Evolutionary conservation across 2,113 vertebrate species (phyloP).

Genomic region (Mirounga angustirostris): DNA sequence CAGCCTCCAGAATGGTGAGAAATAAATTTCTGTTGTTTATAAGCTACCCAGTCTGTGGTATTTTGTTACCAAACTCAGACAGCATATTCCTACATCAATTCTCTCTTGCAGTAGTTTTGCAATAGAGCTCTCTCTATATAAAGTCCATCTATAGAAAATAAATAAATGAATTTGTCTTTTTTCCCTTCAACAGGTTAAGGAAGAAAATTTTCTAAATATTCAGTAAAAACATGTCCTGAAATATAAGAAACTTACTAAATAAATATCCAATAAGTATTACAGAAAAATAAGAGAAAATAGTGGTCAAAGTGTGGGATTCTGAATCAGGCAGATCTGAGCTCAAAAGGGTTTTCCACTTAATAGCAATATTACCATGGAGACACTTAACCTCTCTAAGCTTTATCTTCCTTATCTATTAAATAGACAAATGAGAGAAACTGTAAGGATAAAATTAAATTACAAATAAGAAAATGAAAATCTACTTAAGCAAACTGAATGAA

Average conservation of each 20-base stretch:
- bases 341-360: background rate
- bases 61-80: background rate
- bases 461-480: conserved; percentile 55
- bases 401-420: conserved; percentile 19
- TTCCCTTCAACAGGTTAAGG: background rate
- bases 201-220: conserved; percentile 3
- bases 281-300: background rate
- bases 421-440: background rate
- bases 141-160: background rate
- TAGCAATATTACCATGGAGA: background rate
- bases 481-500: conserved; percentile 15
- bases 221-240: background rate
- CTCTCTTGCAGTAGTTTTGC: background rate
- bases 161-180: background rate
- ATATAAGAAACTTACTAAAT: background rate
- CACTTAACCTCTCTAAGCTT: background rate
- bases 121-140: background rate
- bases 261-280: background rate
- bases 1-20: background rate
- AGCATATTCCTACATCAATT: background rate
- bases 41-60: background rate
- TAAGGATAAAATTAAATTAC: conserved; percentile 40
- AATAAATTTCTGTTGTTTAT: background rate
- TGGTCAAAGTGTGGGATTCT: background rate
- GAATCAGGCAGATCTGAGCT: background rate